Conservation (phyloP, 2,797 vertebrate genomes). For the Crenichthys baileyi region DNA sequence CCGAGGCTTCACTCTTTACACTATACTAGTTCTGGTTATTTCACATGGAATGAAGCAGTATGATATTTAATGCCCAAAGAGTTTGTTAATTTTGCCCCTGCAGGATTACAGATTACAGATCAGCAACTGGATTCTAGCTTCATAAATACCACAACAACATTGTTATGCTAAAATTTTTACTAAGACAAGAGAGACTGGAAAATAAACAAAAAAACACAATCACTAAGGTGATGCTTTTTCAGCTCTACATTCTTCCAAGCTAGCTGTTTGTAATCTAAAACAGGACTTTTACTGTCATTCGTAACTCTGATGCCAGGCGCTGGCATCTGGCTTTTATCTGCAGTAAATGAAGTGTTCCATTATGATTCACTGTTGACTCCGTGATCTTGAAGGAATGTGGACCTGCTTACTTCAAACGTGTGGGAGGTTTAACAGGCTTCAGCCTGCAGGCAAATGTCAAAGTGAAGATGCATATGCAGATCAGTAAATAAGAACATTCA, state of each 20-base stretch:
- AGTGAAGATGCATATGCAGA: neutral
- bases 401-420: conserved; percentile 11
- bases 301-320: neutral
- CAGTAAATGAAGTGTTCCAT: conserved; percentile 14
- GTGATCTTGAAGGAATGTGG: conserved; percentile 12
- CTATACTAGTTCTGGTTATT: neutral
- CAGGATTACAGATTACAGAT: neutral
- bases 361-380: conserved; percentile 9
- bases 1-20: neutral
- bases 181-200: neutral
- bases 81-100: neutral
- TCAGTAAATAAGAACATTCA: neutral
- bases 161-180: conserved; percentile 2
- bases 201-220: neutral
- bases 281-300: conserved; percentile 13
- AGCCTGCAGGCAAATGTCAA: conserved; percentile 2
- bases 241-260: neutral
- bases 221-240: conserved; percentile 1
- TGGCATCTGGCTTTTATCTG: conserved; percentile 21
- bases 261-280: neutral
- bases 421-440: conserved; percentile 6
- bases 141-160: conserved; percentile 3
- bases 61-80: neutral
- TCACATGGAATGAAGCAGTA: neutral
- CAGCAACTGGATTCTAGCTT: neutral